Conservation (phyloP, 1,140 invertebrate species). For the Lordiphosa collinella region DNA sequence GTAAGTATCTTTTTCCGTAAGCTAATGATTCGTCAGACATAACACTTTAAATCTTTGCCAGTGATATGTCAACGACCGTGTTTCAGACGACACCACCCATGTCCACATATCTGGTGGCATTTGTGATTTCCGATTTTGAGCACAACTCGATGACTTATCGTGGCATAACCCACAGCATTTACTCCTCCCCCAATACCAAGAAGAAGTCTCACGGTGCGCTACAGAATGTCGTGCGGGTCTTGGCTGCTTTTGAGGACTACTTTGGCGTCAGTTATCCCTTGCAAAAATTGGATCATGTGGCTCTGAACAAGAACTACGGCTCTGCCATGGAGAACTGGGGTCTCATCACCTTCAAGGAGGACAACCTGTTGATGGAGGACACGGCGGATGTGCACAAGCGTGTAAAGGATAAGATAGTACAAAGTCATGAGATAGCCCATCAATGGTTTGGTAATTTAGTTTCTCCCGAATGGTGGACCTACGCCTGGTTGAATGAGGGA, state of each 20-base stretch:
- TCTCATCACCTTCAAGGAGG: constrained; percentile 85
- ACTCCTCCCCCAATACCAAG: constrained; percentile 83
- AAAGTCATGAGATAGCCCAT: constrained; percentile 84
- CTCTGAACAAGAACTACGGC: constrained; percentile 88
- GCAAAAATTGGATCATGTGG: constrained; percentile 85
- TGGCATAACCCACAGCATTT: constrained; percentile 81
- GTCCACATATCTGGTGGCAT: constrained; percentile 88
- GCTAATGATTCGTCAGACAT: neutral
- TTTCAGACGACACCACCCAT: constrained; percentile 83
- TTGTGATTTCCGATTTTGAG: constrained; percentile 86
- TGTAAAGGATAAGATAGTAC: constrained; percentile 55
- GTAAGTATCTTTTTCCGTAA: constrained; percentile 17
- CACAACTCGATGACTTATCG: constrained; percentile 55
- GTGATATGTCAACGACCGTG: constrained; percentile 55
- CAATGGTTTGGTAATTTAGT: constrained; percentile 88
- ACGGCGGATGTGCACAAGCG: constrained; percentile 16
- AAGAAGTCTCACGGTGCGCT: constrained; percentile 82
- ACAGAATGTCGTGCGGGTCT: constrained; percentile 81
- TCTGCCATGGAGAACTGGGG: constrained; percentile 94
- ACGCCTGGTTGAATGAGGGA: constrained; percentile 82
- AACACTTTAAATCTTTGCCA: constrained; percentile 12
- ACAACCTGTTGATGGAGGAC: constrained; percentile 23
- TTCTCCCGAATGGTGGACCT: constrained; percentile 81
- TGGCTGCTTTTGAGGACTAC: constrained; percentile 81
- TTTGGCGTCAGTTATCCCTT: constrained; percentile 80